phyloP scores from a whole-genome alignment of 92 coral and sea anemone genomes.

The Paramuricea clavata region DNA sequence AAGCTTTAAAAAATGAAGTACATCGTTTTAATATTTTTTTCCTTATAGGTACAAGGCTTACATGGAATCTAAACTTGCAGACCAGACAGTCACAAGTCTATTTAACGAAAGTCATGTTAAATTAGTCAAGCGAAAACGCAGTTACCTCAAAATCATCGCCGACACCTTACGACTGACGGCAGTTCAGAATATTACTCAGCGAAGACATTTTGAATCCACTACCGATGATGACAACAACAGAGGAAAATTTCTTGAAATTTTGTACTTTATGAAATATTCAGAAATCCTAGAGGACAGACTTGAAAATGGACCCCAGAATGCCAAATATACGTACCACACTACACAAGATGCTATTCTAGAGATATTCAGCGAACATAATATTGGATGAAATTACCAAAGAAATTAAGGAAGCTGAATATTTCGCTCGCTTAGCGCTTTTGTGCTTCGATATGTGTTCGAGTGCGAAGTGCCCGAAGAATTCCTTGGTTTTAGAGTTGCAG shows the following conservation, averaged over 20 bases:
- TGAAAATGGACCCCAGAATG: neutral
- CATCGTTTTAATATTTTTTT: too few species aligned
- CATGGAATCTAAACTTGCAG: neutral
- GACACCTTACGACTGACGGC: neutral
- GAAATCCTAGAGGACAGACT: neutral
- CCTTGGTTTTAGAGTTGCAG: neutral
- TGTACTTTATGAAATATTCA: neutral
- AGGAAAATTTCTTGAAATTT: constrained; percentile 6
- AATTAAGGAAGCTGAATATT: neutral
- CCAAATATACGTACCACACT: neutral
- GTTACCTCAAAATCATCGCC: neutral
- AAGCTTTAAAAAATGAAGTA: too few species aligned
- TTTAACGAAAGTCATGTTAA: neutral
- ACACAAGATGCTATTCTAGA: neutral
- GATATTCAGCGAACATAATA: neutral
- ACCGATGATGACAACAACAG: neutral
- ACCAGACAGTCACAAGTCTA: neutral
- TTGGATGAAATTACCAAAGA: neutral
- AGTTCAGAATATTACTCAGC: constrained; percentile 7
- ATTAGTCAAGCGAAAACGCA: neutral
- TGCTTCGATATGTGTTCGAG: neutral
- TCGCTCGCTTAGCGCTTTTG: too few species aligned
- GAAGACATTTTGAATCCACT: neutral
- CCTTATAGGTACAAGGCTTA: neutral
- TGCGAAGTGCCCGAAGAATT: neutral